A percentile compares a stretch with the other conserved stretches of the same genome.
Evolutionary conservation across 1,140 invertebrate species (phyloP).

Genomic region (Drosophila watanabei): DNA sequence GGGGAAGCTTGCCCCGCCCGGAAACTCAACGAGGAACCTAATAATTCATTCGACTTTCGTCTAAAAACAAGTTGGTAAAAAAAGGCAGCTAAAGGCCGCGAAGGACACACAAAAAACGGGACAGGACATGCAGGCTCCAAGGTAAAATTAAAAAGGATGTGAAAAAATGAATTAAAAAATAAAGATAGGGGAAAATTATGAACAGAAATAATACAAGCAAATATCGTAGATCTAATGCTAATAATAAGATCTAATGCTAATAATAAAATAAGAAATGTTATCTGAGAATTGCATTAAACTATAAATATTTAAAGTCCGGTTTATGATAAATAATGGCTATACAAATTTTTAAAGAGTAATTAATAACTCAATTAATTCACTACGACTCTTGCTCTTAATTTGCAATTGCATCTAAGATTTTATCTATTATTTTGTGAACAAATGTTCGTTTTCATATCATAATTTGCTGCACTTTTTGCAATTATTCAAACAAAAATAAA

Average conservation of each 20-base stretch:
- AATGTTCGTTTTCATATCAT: background rate
- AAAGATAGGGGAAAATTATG: background rate
- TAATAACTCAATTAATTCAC: background rate
- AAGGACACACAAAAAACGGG: slow-evolving; percentile 6
- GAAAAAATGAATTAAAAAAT: background rate
- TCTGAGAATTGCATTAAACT: background rate
- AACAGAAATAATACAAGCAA: no score
- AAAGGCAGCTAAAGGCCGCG: slow-evolving; percentile 11
- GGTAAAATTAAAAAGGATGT: slow-evolving; percentile 10
- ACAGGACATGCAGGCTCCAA: background rate
- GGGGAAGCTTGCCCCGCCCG: background rate
- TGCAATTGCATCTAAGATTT: background rate
- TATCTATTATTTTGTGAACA: background rate
- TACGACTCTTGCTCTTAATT: background rate
- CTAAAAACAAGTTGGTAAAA: slow-evolving; percentile 29
- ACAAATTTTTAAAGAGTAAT: background rate
- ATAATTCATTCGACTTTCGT: slow-evolving; percentile 60
- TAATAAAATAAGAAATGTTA: background rate
- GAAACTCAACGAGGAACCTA: slow-evolving; percentile 22
- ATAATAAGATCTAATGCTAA: no score
- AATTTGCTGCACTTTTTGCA: background rate
- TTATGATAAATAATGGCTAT: background rate
- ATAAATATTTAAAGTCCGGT: background rate
- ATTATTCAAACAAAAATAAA: background rate
- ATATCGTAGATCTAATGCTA: no score